Conservation (phyloP, 2,113 vertebrate species). For the Microcebus ravelobensis region DNA sequence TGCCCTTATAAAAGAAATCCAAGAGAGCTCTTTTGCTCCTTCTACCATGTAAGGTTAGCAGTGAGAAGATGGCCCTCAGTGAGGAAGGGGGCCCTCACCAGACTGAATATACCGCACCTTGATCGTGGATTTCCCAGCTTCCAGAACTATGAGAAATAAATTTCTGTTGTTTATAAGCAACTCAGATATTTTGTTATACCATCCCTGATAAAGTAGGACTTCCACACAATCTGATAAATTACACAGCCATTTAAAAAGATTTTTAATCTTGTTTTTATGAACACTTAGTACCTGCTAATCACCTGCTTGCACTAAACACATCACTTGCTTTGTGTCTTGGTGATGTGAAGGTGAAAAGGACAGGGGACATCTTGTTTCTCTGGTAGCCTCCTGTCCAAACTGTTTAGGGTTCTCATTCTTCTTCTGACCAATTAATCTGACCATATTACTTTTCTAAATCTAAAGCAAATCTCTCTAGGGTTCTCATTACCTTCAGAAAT, state of each 20-base stretch:
- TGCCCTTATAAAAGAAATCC: background rate
- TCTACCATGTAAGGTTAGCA: background rate
- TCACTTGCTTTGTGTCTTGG: conserved; percentile 72
- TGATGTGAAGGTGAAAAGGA: conserved; percentile 73
- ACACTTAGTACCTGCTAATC: conserved; percentile 78
- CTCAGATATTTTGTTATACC: background rate
- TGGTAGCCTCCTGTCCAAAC: background rate
- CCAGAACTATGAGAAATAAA: background rate
- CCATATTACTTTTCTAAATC: background rate
- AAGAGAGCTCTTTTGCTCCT: background rate
- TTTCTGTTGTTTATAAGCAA: background rate
- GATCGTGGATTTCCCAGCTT: background rate
- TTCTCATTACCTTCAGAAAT: background rate
- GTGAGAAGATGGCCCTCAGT: background rate
- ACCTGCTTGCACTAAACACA: conserved; percentile 74
- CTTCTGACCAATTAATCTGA: background rate
- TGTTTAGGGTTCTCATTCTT: background rate
- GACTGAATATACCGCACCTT: background rate
- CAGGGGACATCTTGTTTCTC: conserved; percentile 74
- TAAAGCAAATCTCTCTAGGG: background rate
- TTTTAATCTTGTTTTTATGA: conserved; percentile 83
- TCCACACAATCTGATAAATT: conserved; percentile 59
- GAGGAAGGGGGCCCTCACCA: fast-evolving
- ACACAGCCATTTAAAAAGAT: background rate
- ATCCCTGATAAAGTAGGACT: background rate